These are phyloP conservation scores for Lepisosteus oculatus DNA, from an alignment of 2,113 vertebrate genomes.

Conservation along the genomic window DNA sequence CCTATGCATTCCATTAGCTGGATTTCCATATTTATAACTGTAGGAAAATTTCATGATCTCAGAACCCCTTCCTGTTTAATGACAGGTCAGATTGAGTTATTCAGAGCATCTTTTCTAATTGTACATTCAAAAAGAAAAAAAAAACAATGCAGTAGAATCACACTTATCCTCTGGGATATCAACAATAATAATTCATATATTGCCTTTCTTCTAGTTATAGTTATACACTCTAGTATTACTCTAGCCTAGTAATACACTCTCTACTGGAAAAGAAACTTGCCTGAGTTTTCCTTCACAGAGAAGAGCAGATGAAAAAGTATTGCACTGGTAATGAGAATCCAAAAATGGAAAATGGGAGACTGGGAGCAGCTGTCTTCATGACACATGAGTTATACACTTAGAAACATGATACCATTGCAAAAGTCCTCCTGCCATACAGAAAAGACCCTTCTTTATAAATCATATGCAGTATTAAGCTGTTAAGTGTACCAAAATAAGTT, in stretches of 20 bases:
- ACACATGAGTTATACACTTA: constrained; percentile 49
- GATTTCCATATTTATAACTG: not conserved
- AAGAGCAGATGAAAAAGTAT: not conserved
- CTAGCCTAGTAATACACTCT: not conserved
- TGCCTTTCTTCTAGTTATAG: not conserved
- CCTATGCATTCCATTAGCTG: not conserved
- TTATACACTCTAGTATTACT: no score
- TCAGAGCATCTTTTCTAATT: constrained; percentile 47
- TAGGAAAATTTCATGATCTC: constrained; percentile 21
- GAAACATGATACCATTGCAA: constrained; percentile 55
- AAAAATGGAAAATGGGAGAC: constrained; percentile 33
- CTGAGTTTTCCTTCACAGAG: not conserved
- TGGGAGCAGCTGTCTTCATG: constrained; percentile 57
- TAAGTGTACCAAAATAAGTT: constrained; percentile 35
- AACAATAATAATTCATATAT: not conserved
- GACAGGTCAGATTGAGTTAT: constrained; percentile 47
- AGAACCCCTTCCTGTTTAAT: constrained; percentile 31
- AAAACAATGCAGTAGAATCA: not conserved
- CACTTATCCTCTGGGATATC: not conserved
- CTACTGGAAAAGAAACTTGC: not conserved
- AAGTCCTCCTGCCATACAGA: constrained; percentile 26
- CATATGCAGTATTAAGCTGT: constrained; percentile 17
- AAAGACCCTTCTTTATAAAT: constrained; percentile 46
- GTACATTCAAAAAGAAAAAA: constrained; percentile 21
- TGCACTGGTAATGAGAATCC: not conserved